Evolutionary conservation across 2,797 vertebrate genomes (phyloP), one percentile per base, ranked within the genome.

Genomic region (Falco novaeseelandiae): DNA sequence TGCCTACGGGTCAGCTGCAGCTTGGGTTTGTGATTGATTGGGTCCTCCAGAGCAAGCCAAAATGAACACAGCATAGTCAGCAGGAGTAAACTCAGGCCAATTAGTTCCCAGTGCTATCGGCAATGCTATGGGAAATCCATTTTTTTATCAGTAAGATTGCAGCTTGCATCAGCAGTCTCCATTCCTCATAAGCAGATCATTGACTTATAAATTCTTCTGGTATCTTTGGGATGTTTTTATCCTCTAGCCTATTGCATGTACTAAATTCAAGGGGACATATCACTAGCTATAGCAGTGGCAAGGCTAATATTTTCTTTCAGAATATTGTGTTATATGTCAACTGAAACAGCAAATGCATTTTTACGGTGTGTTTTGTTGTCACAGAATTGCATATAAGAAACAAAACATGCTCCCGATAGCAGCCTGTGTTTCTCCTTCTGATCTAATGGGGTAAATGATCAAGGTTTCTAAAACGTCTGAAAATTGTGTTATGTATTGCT

Each of bases 71-170:
- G 71, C 51, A 63, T 46, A 89, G 92, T 94, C 96, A 96, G 95
- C 76, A 38, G 95, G 87, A 88, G 77, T 89, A 87, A 87, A 52
- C 88, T 94, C 86, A 40, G 90, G 93, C 92, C 97, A 96, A 84
- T 97, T 96, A 96, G 79, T 86, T 90, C 96, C 92, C 90, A 71
- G 82, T 25, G 90, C 91, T 93, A 18, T 67, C 0, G 42, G 83
- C 93, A 48, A 23, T 87, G 93, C 95, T 93, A 83, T 93, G 86
- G 79, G 92, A 96, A 97, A 95, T 89, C 96, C 70, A 67, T 89
- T 81, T 97, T 96, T 96, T 96, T 94, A 95, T 96, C 93, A 95
- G 96, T 66, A 8, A 49, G 80, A 73, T 70, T 94, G 87, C 86
- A 91, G 83, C 96, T 87, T 96, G 87, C 82, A 93, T 96, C 96